Conservation (phyloP, 2,888 invertebrate species). For the Drosophila longiperda region DNA sequence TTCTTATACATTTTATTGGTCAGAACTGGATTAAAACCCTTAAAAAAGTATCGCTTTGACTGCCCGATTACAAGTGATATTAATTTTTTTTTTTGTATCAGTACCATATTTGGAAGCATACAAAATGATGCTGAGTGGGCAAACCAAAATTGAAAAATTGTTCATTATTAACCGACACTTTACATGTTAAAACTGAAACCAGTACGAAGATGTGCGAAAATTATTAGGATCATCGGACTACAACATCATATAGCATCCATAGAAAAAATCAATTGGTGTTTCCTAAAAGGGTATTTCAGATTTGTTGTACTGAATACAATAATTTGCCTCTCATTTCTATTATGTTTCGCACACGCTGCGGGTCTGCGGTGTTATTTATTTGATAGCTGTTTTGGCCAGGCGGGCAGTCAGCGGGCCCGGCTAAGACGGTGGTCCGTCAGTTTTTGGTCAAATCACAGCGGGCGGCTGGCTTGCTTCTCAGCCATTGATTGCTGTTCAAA, state of each 20-base stretch:
- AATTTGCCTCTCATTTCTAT: not conserved
- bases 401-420: slow-evolving; percentile 34
- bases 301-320: not conserved
- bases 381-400: slow-evolving; percentile 70
- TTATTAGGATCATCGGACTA: not conserved
- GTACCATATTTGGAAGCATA: not conserved
- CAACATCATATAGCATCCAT: not conserved
- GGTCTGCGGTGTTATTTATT: slow-evolving; percentile 75
- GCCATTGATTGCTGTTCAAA: slow-evolving; percentile 69
- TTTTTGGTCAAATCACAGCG: slow-evolving; percentile 77
- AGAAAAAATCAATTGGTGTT: not conserved
- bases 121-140: too few species aligned
- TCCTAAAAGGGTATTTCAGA: not conserved
- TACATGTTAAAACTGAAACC: too few species aligned
- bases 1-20: too few species aligned
- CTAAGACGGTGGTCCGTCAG: slow-evolving; percentile 59
- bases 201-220: not conserved
- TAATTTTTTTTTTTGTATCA: not conserved
- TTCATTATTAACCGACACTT: not conserved
- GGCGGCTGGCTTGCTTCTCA: slow-evolving; percentile 45
- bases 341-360: slow-evolving; percentile 62
- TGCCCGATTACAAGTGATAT: not conserved
- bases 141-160: not conserved
- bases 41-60: not conserved
- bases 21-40: not conserved